Percentiles rank a stretch among this genome's conserved stretches.
These are phyloP conservation scores for Menidia menidia DNA, from an alignment of 2,797 vertebrate species.

Conservation along the genomic window DNA sequence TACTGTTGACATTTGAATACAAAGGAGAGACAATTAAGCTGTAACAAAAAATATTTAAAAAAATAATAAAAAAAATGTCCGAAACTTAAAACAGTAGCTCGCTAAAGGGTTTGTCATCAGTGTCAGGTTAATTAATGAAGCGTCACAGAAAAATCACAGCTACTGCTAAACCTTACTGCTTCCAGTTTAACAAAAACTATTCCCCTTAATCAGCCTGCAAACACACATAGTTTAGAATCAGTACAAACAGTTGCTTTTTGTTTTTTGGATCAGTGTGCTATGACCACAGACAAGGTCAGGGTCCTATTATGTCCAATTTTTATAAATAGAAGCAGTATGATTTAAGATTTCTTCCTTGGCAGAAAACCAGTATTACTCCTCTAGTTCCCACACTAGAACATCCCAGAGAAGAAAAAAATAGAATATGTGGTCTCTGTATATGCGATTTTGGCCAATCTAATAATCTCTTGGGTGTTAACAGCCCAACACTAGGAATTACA, in stretches of 20 bases:
- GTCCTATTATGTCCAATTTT: slow-evolving; percentile 13
- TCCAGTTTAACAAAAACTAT: too few species aligned
- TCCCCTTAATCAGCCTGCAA: background rate
- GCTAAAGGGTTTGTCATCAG: too few species aligned
- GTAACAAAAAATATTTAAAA: too few species aligned
- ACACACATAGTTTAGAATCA: background rate
- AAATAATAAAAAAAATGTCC: too few species aligned
- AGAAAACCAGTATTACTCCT: slow-evolving; percentile 25
- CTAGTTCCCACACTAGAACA: slow-evolving; percentile 37
- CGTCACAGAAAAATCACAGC: too few species aligned
- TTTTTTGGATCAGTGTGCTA: background rate
- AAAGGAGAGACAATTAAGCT: too few species aligned
- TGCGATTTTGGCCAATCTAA: slow-evolving; percentile 2
- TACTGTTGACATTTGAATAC: too few species aligned
- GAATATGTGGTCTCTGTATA: background rate
- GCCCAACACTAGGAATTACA: background rate
- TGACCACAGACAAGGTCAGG: background rate
- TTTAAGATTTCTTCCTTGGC: slow-evolving; percentile 22
- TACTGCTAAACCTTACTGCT: too few species aligned
- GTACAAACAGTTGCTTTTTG: background rate
- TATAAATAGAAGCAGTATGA: slow-evolving; percentile 38
- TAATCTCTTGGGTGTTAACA: background rate
- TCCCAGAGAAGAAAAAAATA: slow-evolving; percentile 16
- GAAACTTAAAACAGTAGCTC: too few species aligned
- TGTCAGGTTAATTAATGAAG: too few species aligned